Base-by-base conservation (phyloP, 2,888 invertebrate genomes). In the Parnassius orleans region DNA sequence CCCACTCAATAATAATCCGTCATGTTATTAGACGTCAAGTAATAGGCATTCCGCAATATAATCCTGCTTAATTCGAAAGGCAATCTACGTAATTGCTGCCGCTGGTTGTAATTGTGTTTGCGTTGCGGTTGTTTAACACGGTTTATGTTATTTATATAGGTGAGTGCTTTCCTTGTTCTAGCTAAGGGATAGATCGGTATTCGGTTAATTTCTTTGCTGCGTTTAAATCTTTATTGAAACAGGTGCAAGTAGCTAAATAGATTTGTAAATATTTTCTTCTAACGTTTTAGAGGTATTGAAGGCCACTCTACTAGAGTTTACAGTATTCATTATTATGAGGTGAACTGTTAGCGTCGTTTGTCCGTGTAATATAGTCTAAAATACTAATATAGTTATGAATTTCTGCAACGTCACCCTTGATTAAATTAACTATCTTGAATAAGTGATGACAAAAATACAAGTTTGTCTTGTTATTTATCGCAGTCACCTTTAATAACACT, bases 1-100 rank as follows among this genome's bases (percentile, higher is more conserved):
- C 33, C 33, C 7, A 33, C 33, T 33, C 33, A 33, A 33, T 33
- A 33, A 33, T 33, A 33, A 33, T 33, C 12, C 33, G 33, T 33
- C 33, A 33, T 33, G 7, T 7, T 33, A 33, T 33, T 33, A 7
- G 33, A 33, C 7, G 33, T 33, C 33, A 33, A 33, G 33, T 33
- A 33, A 33, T 33, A 33, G 10, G 15, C 15, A 46, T 46, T 46
- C n/a, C n/a, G n/a, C 2, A n/a, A 43, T 15, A 60, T 54, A 51
- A 60, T 42, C 53, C 60, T 48, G 14, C 43, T 33, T 55, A 60
- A 60, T 60, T 60, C 24, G 55, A 55, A 42, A 61, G 24, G 44
- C 15, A 42, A 47, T 61, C n/a, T 19, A 46, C 44, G 33, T 14
- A 50, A 56, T 46, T 41, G 15, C 9, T 42, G 53, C 52, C n/a